Evolutionary conservation across 64 coral and sea anemone species (phyloP).

Genomic region (Pocillopora verrucosa): DNA sequence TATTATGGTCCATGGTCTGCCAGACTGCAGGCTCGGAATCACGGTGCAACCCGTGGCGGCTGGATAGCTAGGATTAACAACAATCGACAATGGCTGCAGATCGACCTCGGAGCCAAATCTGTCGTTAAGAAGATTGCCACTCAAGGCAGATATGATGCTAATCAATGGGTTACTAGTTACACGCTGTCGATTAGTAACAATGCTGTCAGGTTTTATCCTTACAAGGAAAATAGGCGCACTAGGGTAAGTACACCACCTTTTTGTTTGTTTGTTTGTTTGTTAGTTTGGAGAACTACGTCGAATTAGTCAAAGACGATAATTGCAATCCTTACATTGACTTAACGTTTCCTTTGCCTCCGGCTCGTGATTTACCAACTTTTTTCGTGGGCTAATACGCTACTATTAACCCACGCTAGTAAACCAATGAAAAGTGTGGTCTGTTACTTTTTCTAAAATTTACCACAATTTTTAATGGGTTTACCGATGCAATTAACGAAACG

Average conservation of each 20-base stretch:
- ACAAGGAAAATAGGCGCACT: slow-evolving; percentile 39
- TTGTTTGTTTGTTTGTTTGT: too few species aligned
- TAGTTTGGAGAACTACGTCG: too few species aligned
- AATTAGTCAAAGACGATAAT: too few species aligned
- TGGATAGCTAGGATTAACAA: slow-evolving; percentile 52
- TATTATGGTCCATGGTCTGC: slow-evolving; percentile 80
- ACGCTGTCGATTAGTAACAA: slow-evolving; percentile 52
- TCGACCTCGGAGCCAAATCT: slow-evolving; percentile 44
- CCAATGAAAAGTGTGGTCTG: too few species aligned
- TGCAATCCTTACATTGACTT: too few species aligned
- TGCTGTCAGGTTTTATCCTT: slow-evolving; percentile 39
- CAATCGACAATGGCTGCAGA: slow-evolving; percentile 53
- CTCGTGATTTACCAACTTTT: too few species aligned
- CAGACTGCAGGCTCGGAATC: slow-evolving; percentile 32
- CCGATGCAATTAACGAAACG: too few species aligned
- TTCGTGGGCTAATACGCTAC: too few species aligned
- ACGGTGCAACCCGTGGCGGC: slow-evolving; percentile 19
- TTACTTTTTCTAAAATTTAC: too few species aligned
- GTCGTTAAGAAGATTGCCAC: slow-evolving; percentile 38
- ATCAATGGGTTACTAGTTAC: slow-evolving; percentile 62
- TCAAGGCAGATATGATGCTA: slow-evolving; percentile 46
- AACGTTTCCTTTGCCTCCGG: too few species aligned
- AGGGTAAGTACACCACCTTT: slow-evolving; percentile 24
- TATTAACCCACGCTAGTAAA: too few species aligned
- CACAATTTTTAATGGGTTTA: too few species aligned